These are phyloP conservation scores for Formicarius rufipectus DNA, from an alignment of 2,113 vertebrate genomes.

Conservation along the genomic window DNA sequence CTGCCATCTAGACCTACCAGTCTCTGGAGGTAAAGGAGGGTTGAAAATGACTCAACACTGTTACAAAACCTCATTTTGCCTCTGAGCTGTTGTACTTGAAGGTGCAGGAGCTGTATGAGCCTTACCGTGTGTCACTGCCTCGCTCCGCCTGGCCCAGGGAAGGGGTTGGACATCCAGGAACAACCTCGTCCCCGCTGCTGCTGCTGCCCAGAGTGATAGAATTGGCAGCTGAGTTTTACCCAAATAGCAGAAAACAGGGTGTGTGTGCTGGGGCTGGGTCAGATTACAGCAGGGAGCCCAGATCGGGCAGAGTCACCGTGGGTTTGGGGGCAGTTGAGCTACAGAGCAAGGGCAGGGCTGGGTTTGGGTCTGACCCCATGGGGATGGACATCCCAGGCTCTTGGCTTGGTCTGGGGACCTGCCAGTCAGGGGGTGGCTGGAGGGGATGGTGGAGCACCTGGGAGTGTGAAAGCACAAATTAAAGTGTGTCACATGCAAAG, in stretches of 20 bases:
- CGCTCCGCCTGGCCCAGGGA: not conserved
- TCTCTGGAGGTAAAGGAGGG: not conserved
- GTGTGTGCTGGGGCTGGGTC: not conserved
- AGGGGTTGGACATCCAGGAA: not conserved
- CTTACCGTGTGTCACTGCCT: constrained; percentile 1
- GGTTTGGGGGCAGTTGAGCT: not conserved
- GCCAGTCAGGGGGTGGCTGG: not conserved
- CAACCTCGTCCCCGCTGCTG: not conserved
- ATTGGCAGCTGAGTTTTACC: not conserved
- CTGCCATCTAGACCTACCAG: not conserved
- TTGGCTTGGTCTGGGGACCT: not conserved
- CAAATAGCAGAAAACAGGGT: not conserved
- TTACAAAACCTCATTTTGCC: not conserved
- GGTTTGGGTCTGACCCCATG: not conserved
- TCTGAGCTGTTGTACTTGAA: not conserved
- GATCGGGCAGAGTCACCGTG: not conserved
- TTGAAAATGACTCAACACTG: not conserved
- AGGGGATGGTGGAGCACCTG: not conserved
- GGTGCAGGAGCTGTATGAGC: not conserved
- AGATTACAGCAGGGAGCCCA: not conserved
- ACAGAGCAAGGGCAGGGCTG: not conserved
- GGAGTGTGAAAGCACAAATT: not conserved
- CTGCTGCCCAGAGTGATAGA: not conserved
- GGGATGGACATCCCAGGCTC: not conserved
- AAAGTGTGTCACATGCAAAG: not conserved